Evolutionary conservation across 2,113 vertebrate species (phyloP), one percentile per base, ranked within the genome.

Genomic region (Todiramphus chloris): DNA sequence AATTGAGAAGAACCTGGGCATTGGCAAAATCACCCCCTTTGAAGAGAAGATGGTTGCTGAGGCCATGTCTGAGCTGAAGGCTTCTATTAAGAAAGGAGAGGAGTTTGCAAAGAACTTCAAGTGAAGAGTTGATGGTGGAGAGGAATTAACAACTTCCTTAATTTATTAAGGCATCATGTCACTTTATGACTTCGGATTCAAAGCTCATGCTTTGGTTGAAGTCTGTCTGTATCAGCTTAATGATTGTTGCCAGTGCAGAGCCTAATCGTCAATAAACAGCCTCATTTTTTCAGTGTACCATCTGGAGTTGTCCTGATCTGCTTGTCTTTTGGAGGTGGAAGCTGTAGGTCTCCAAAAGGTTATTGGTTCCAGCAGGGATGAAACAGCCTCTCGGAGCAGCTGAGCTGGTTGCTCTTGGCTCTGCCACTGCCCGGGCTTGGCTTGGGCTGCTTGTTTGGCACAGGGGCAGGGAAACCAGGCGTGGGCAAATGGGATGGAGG

Each of bases 51-150:
- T 99, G 98, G 97, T 99, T 27, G 97, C 98, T 1, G 99, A 98
- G 0, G 99, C 99, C 68, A 95, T 99, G 27, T 58, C 95, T 16
- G 99, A 99, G 97, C 98, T 99, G 91, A 99, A 99, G 90, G 98
- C 95, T 63, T 99, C 99, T 59, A 99, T 99, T 98, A 99, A 99
- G 98, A 99, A 99, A 95, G 99, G 99, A 76, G 99, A 99, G 83
- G 99, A 99, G 7, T 99, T 99, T 93, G 99, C 97, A 2, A 98
- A 99, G 92, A 99, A 97, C 48, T 98, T 99, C 98, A 99, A 99
- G 96, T 99, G 98, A 99, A 94, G 70, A 46, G 21, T 14, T 43
- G 5, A 83, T 35, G 37, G 37, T 0, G 13, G n/a, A 9, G 64
- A 33, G 56, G 93, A 94, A 76, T 63, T 20, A 75, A 73, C 43